Evolutionary conservation across 2,797 vertebrate species (phyloP).

Genomic region (Anas flavirostris): DNA sequence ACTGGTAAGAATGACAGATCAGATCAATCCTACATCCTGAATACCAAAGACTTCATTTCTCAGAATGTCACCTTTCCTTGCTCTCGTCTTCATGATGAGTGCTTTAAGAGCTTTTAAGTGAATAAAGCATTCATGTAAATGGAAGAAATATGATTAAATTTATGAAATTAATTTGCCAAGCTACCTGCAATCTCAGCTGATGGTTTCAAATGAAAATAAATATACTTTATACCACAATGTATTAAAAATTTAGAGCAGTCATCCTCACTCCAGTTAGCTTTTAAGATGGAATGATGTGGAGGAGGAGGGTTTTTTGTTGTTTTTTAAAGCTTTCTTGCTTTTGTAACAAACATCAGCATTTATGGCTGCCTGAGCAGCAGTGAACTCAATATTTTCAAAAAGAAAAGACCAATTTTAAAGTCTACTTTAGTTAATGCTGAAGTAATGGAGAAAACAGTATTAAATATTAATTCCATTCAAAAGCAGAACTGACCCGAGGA

Average conservation of each 20-base stretch:
- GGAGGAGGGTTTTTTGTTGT: neutral
- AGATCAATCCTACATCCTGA: neutral
- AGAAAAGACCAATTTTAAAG: slow-evolving; percentile 41
- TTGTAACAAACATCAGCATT: slow-evolving; percentile 30
- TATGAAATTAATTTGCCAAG: slow-evolving; percentile 37
- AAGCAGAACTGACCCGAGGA: slow-evolving; percentile 62
- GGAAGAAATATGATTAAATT: slow-evolving; percentile 44
- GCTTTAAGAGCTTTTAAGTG: slow-evolving; percentile 42
- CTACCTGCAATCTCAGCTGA: slow-evolving; percentile 33
- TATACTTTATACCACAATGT: slow-evolving; percentile 47
- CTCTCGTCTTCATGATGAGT: neutral
- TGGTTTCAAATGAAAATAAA: slow-evolving; percentile 61
- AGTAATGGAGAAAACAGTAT: slow-evolving; percentile 59
- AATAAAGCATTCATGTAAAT: slow-evolving; percentile 53
- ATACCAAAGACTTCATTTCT: neutral
- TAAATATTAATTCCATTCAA: slow-evolving; percentile 75
- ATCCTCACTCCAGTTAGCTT: slow-evolving; percentile 27
- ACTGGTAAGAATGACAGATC: neutral
- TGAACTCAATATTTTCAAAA: slow-evolving; percentile 39
- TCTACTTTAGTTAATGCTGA: slow-evolving; percentile 61
- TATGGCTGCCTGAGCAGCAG: slow-evolving; percentile 15
- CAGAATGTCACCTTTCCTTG: neutral
- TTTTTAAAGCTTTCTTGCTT: slow-evolving; percentile 3
- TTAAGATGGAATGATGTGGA: slow-evolving; percentile 5
- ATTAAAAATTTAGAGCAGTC: slow-evolving; percentile 56